Evolutionary conservation across 2,888 invertebrate genomes (phyloP).

Genomic region (Drosophila cognata): DNA sequence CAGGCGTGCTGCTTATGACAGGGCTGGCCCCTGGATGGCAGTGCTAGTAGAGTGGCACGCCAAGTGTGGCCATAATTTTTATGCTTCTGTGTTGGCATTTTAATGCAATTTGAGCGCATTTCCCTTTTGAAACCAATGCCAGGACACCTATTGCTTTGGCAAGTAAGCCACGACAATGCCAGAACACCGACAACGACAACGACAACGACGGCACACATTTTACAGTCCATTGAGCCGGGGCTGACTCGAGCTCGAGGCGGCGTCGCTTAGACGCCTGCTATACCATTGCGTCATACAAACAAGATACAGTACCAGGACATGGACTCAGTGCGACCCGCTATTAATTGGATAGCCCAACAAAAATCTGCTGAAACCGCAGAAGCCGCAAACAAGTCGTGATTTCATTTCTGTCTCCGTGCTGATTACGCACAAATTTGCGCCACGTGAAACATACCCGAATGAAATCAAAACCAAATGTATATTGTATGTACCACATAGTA

Average conservation of each 20-base stretch:
- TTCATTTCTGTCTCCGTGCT: constrained; percentile 50
- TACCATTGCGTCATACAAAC: constrained; percentile 69
- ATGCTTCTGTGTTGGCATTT: constrained; percentile 80
- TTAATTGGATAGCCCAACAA: constrained; percentile 62
- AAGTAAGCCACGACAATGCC: constrained; percentile 56
- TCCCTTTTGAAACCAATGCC: constrained; percentile 80
- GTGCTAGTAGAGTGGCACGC: constrained; percentile 44
- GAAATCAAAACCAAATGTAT: constrained; percentile 2
- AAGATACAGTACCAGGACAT: constrained; percentile 45
- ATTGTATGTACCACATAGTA: constrained; percentile 6
- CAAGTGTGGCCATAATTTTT: constrained; percentile 78
- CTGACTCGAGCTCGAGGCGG: constrained; percentile 49
- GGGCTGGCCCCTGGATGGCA: constrained; percentile 33
- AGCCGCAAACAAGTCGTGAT: constrained; percentile 49
- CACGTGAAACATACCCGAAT: constrained; percentile 27
- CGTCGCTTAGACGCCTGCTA: constrained; percentile 66
- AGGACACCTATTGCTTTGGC: constrained; percentile 81
- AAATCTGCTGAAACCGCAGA: constrained; percentile 66
- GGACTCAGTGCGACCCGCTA: constrained; percentile 30
- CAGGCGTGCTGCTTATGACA: constrained; percentile 76
- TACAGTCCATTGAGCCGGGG: constrained; percentile 75
- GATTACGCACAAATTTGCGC: constrained; percentile 66
- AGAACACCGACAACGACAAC: constrained; percentile 33
- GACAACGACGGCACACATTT: constrained; percentile 69
- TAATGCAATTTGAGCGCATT: constrained; percentile 80